Percentiles rank a stretch among this genome's conserved stretches.
These are phyloP conservation scores for Boulengeromyrus knoepffleri DNA, from an alignment of 2,113 vertebrate species.

Conservation along the genomic window DNA sequence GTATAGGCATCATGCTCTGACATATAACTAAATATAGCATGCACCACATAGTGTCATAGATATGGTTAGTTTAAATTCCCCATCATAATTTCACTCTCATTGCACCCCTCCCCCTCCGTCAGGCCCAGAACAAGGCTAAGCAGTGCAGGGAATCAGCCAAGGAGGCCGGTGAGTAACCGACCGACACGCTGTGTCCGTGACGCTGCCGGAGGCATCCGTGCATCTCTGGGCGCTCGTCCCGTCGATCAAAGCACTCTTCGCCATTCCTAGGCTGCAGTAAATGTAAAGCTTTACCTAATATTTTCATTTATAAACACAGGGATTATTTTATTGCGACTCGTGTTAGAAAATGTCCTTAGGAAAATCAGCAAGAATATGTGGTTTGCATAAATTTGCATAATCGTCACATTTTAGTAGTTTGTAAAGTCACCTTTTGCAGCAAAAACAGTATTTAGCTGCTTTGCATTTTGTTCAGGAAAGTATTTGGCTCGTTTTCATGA, in stretches of 20 bases:
- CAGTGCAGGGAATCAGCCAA: constrained; percentile 61
- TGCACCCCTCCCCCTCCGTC: constrained; percentile 8
- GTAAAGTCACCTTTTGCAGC: background rate
- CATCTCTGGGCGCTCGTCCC: background rate
- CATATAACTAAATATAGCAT: background rate
- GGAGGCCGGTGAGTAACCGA: constrained; percentile 59
- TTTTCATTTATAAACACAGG: background rate
- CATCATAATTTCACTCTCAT: background rate
- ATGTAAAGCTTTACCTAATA: background rate
- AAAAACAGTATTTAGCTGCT: background rate
- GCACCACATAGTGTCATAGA: background rate
- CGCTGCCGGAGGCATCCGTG: background rate
- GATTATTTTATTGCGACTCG: background rate
- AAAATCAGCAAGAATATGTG: background rate
- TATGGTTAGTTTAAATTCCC: background rate
- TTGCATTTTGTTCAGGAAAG: background rate
- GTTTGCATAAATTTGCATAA: background rate
- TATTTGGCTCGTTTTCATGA: background rate
- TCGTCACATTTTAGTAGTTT: background rate
- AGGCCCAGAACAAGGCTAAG: constrained; percentile 72
- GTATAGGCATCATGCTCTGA: background rate
- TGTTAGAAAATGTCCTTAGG: background rate
- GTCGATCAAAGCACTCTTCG: background rate
- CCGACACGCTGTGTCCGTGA: no score
- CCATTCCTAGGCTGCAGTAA: background rate